Evolutionary conservation across 2,888 invertebrate species (phyloP), one percentile per base, ranked within the genome.

Genomic region (Calameuta pallipes): DNA sequence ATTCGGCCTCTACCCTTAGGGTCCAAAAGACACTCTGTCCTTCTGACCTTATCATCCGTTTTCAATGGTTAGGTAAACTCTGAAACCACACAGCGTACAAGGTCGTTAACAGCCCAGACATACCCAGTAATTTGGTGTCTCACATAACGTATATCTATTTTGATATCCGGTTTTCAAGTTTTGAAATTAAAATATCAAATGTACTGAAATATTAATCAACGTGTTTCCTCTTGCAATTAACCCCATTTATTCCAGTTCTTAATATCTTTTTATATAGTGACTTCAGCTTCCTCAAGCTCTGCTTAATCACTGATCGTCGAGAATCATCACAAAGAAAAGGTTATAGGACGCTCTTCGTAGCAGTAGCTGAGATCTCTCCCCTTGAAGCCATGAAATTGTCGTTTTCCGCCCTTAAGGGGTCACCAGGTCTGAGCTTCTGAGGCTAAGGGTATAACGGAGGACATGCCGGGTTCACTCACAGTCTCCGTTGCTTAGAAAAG

Each of bases 301-400:
- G 56, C 23, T 23, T 23, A 6, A 15, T 0, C 23, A 41, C 6
- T 56, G 23, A 56, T 56, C 9, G 9, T 23, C 0, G 23, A 23
- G 9, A 56, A 23, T 56, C 9, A 56, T 23, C 2, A 23, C 9
- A 56, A 41, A 37, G 4, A 23, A 56, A 41, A 15, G 6, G 0
- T 36, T 15, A 23, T 56, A 23, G 9, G 23, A 23, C 56, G 56
- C 2, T 56, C 9, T 56, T 56, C 9, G 56, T 23, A 23, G 9
- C 6, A 23, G 56, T 31, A 69, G 37, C 33, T 36, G 34, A 30
- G 13, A 23, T 35, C 69, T 23, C 69, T 77, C 69, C 74, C 37
- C 69, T 74, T 69, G 35, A 69, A 74, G 36, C 69, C 56, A 36
- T 69, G 74, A 74, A 77, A 77, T 77, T n/a, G n/a, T 31, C 74